These are phyloP conservation scores for Columba janthina DNA, from an alignment of 2,113 vertebrate species.

Conservation along the genomic window DNA sequence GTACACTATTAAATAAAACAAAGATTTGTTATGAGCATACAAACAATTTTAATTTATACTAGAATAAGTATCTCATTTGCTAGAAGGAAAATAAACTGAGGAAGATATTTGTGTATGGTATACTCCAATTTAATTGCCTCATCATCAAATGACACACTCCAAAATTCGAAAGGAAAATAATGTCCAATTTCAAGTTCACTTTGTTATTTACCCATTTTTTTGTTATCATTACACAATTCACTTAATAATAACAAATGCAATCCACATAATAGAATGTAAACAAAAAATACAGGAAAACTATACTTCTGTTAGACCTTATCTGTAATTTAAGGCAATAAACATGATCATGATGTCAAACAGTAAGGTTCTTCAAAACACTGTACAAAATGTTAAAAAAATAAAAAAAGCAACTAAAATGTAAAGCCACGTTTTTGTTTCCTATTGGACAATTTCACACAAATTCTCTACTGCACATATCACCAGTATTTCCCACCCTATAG, in stretches of 20 bases:
- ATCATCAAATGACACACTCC: neutral
- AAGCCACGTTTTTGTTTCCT: neutral
- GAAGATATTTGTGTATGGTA: neutral
- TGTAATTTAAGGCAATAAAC: neutral
- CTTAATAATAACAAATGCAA: neutral
- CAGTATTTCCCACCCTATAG: neutral
- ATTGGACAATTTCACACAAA: neutral
- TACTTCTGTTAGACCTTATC: neutral
- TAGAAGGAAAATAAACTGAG: neutral
- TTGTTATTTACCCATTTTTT: neutral
- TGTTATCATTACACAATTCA: neutral
- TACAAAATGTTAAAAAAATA: neutral
- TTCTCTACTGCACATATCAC: neutral
- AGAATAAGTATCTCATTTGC: neutral
- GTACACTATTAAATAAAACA: conserved; percentile 71
- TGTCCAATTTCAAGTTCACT: neutral
- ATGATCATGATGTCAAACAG: neutral
- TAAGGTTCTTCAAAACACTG: neutral
- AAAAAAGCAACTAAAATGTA: neutral
- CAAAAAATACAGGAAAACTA: neutral
- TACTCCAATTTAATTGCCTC: neutral
- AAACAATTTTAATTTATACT: neutral
- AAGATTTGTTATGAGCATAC: neutral
- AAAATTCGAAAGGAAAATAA: neutral
- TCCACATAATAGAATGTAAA: neutral